Base-by-base conservation (phyloP, 2,113 vertebrate species). In the Corythoichthys haematopterus region DNA sequence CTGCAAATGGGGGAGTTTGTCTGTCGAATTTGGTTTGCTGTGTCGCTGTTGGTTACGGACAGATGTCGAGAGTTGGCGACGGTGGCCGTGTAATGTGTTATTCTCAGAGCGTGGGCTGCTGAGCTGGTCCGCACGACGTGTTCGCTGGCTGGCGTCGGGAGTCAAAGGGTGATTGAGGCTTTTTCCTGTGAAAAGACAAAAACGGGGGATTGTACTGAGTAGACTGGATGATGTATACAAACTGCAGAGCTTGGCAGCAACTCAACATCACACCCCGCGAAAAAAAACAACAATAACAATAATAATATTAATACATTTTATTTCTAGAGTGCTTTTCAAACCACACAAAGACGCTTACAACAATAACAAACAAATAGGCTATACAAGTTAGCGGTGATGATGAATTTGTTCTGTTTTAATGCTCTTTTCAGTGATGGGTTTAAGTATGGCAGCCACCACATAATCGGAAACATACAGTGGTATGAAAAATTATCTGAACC, bases 21-120 rank as follows among this genome's bases (percentile, higher is more conserved):
- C 84, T 55, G 84, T 68, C 71, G 85, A 57, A 37, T 79, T 91
- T 37, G 89, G 85, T 53, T 66, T 66, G 71, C 83, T 66, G 7
- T 15, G 75, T 80, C 77, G 88, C 51, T 75, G 88, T 71, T 90
- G 76, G 28, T 88, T 81, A 3, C 88, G 88, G 0, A 73, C 48
- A 0, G 47, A 89, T 47, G 69, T 83, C 57, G 69, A 88, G 53
- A 77, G 79, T 64, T 81, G 51, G 33, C 33, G 55, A 33, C 55
- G 55, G 33, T 36, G 55, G 55, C 33, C 6, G 35, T 57, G 20
- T 6, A 3, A 33, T 12, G 2, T 10, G 55, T 3, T 37, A 13
- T 36, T 14, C 33, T 57, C 55, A 10, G 55, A 57, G 55, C 33
- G 33, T 12, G 33, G 55, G 55, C 55, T 68, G 53, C 84, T 71